Conservation (phyloP, 2,888 invertebrate genomes). For the Eustalomyia histrio region DNA sequence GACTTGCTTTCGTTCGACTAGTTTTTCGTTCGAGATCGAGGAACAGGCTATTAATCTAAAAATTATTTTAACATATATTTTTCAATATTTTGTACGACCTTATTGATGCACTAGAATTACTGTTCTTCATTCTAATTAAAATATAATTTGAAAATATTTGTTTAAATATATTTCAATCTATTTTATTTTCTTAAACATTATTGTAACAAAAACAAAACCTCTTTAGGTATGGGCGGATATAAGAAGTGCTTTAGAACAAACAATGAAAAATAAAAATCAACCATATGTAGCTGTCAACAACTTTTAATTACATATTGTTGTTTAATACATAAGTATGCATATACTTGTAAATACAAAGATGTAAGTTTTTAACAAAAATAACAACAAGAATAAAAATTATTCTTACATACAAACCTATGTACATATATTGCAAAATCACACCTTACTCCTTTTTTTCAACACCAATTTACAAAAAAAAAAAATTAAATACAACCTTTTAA, state of each 20-base stretch:
- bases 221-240: not conserved
- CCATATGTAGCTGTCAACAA: constrained; percentile 22
- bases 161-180: too few relatives aligned
- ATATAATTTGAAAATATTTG: too few relatives aligned
- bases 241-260: not conserved
- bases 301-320: constrained; percentile 34
- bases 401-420: not conserved
- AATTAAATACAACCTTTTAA: not conserved
- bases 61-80: too few relatives aligned
- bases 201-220: not conserved
- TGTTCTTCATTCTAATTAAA: too few relatives aligned
- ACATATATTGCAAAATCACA: constrained; percentile 10
- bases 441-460: not conserved
- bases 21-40: too few relatives aligned
- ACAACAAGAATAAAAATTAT: constrained; percentile 30
- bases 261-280: constrained; percentile 22
- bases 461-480: not conserved
- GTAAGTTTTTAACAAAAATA: not conserved
- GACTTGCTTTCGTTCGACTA: too few relatives aligned
- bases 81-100: too few relatives aligned
- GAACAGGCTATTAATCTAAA: too few relatives aligned
- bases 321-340: not conserved
- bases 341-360: not conserved
- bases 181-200: too few relatives aligned
- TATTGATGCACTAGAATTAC: too few relatives aligned